Base-by-base conservation (phyloP, 2,797 vertebrate genomes). In the Anabacerthia variegaticeps region DNA sequence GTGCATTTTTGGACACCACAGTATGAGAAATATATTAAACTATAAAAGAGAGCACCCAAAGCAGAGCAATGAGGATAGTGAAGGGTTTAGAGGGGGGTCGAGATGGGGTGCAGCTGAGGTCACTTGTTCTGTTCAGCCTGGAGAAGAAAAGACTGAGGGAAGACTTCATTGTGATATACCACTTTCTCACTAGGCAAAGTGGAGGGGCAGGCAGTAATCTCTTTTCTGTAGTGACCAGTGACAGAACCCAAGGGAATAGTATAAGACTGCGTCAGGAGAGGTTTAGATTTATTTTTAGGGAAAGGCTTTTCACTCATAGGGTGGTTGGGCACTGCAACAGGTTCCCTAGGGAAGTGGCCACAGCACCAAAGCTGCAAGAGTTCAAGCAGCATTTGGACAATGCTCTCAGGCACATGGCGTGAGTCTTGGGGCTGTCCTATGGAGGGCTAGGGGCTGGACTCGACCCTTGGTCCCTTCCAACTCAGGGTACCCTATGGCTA, bases 391-490 rank as follows among this genome's bases (percentile, higher is more conserved):
- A 17, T n/a, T 61, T 68, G 55, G 15, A n/a, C 26, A 32, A 28
- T 12, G 6, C 6, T 55, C 22, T 36, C 18, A 2, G 3, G 34
- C 5, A 28, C 10, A n/a, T 12, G 26, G 22, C 7, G 2, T 32
- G 22, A 55, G 32, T 28, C 30, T 48, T 36, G 12, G 13, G 10
- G 22, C 32, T 20, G 15, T 17, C 11, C 26, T 41, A 8, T 32
- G 10, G 10, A 41, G 41, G 27, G 1, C 26, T 48, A 54, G 30
- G 21, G 46, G n/a, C 1, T 59, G 28, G 8, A 54, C 27, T 55
- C 10, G 9, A 4, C 61, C 34, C 26, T 41, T 15, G 1, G 19
- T 32, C 15, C 10, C 32, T 62, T 68, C 23, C 27, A 68, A 4
- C 12, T n/a, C 32, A n/a, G 19, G 62, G 0, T 17, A 17, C 24